Evolutionary conservation across 2,888 invertebrate genomes (phyloP), one percentile per base, ranked within the genome.

Genomic region (Opisthograptis luteolata): DNA sequence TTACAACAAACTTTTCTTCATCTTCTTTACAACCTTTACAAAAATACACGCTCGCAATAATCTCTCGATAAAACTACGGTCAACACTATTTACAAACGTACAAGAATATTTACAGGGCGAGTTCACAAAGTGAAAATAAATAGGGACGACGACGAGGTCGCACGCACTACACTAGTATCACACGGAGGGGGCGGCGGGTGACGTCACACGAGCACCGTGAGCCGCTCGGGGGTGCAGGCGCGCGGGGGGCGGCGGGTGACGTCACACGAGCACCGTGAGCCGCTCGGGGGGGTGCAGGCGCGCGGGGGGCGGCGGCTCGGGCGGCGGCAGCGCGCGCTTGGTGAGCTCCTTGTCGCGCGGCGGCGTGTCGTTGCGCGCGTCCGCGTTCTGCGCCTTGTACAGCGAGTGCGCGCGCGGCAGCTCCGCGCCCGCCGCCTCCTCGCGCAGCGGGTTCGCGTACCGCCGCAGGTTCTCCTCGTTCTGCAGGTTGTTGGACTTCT

Each of bases 401-500:
- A 96, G 91, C 80, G 94, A 87, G 64, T 95, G 92, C 82, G 94
- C 87, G 83, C 92, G 79, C 57, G 68, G 91, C 81, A 73, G 86
- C 67, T 68, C 93, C 57, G 75, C 65, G 90, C 89, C 28, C 88
- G 85, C 51, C 30, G 91, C 58, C 91, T 92, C 93, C 55, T 92
- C 93, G 72, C 95, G 95, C 48, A 96, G 85, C 2, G 96, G 95
- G 84, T 96, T 96, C 32, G 95, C 94, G 82, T 95, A 96, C 58
- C 96, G 93, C 41, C 97, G 92, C 49, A 97, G 90, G 77, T 97
- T 97, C 82, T 97, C 97, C 76, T 97, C 96, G 80, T 97, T 97
- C 84, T 97, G 97, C 49, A 96, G 84, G 81, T 97, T 97, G 81
- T 97, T 97, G 2, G 97, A 96, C 79, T 97, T 97, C 73, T 97